phyloP scores from a whole-genome alignment of 2,797 vertebrate genomes.

The Sebastes reedi region DNA sequence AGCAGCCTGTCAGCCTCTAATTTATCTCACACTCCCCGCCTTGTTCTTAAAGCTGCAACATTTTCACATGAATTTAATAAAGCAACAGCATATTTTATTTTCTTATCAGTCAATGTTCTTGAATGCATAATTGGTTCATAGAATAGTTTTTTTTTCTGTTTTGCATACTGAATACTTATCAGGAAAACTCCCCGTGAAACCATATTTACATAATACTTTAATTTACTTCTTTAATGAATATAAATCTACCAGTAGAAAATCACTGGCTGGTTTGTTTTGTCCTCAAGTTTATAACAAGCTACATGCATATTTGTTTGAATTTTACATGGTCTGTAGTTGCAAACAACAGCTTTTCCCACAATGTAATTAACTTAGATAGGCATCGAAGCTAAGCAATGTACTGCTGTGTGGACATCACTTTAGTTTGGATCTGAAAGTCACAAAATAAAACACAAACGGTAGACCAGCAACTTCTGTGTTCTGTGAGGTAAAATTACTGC shows the following conservation, averaged over 20 bases:
- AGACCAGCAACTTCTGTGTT: no score
- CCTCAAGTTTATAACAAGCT: background rate
- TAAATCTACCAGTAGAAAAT: background rate
- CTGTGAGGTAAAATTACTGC: no score
- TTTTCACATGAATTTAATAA: background rate
- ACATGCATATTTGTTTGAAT: background rate
- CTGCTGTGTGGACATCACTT: rapidly evolving
- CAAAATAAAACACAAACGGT: no score
- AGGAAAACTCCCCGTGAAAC: background rate
- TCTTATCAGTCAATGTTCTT: background rate
- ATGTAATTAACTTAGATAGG: background rate
- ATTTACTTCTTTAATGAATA: background rate
- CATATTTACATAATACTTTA: background rate
- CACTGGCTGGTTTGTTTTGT: background rate
- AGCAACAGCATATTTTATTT: background rate
- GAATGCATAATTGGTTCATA: background rate
- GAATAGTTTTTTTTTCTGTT: background rate
- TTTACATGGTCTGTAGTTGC: background rate
- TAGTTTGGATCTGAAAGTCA: no score
- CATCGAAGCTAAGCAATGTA: rapidly evolving
- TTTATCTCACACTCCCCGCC: slow-evolving; percentile 22
- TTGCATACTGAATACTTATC: background rate
- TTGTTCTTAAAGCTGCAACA: slow-evolving; percentile 13
- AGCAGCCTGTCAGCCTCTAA: slow-evolving; percentile 31
- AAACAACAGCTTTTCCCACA: background rate